Evolutionary conservation across 2,797 vertebrate species (phyloP).

Genomic region (Argya squamiceps): DNA sequence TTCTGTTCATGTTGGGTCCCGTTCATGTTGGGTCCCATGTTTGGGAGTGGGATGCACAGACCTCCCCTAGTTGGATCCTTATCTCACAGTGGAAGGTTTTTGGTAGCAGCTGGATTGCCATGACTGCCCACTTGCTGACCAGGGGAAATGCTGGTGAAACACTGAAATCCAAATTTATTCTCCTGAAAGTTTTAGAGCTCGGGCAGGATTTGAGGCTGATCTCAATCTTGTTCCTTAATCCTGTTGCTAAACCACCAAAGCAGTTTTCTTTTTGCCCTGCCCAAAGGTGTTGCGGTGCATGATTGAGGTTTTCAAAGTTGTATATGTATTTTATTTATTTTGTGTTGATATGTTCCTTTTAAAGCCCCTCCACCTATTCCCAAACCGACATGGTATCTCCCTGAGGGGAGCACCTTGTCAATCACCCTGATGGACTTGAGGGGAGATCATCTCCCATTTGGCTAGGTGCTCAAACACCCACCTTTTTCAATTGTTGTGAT

Average conservation of each 20-base stretch:
- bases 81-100: background rate
- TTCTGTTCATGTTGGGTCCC: too few relatives aligned
- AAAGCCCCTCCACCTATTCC: too few relatives aligned
- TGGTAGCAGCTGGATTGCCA: background rate
- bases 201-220: background rate
- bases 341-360: too few relatives aligned
- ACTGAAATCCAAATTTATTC: background rate
- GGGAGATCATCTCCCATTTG: too few relatives aligned
- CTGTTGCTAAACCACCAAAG: fast-evolving
- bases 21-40: background rate
- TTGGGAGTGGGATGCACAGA: background rate
- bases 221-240: background rate
- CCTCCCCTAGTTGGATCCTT: fast-evolving
- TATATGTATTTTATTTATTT: too few relatives aligned
- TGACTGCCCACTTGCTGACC: background rate
- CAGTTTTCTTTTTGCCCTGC: background rate
- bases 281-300: too few relatives aligned
- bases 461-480: too few relatives aligned
- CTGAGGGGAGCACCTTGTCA: too few relatives aligned
- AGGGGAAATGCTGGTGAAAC: background rate
- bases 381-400: too few relatives aligned
- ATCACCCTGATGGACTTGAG: too few relatives aligned
- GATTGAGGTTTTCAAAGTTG: too few relatives aligned
- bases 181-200: background rate
- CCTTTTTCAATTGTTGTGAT: too few relatives aligned